Evolutionary conservation across 2,888 invertebrate species (phyloP), one percentile per base, ranked within the genome.

Genomic region (Andrena haemorrhoa): DNA sequence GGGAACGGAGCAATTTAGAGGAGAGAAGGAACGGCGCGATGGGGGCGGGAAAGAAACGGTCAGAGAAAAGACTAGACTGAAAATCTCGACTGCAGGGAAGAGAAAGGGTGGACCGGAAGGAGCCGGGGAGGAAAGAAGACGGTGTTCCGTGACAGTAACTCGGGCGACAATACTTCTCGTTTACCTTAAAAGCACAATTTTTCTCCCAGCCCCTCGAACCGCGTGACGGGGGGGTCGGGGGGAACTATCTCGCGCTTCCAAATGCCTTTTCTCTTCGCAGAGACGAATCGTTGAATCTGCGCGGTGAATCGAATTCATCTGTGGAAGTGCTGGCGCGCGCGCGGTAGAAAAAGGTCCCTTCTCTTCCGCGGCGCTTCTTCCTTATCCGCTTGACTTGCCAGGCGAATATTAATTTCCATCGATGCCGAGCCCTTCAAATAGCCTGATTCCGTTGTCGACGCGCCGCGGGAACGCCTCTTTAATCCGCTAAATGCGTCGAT

Each of bases 151-250:
- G 70, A 76, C 73, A 66, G 63, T 71, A 74, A 73, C 76, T 83
- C 72, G 72, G 53, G 66, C 51, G 75, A 76, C 84, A 66, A 83
- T 79, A 73, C 79, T 84, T 76, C 74, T 79, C 84, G 84, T 84
- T 84, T 84, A 76, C 58, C 51, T 84, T 84, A 84, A 83, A 76
- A 84, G 84, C 75, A 79, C 79, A 70, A 84, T 84, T 83, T 84
- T 83, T 84, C 83, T 70, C 41, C 23, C 49, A 23, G 60, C 12
- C 23, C 33, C 61, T 69, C 72, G 79, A 69, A 79, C 61, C 63
- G 49, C 20, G 20, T 1, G 51, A 16, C n/a, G 8, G 26, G 26
- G 12, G 56, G 56, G 23, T 10, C 3, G 56, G 20, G 1, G 12
- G 56, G 58, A 75, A 60, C 76, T 47, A 69, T 83, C 75, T 75